Evolutionary conservation across 2,113 vertebrate genomes (phyloP).

Genomic region (Agelaius phoeniceus): DNA sequence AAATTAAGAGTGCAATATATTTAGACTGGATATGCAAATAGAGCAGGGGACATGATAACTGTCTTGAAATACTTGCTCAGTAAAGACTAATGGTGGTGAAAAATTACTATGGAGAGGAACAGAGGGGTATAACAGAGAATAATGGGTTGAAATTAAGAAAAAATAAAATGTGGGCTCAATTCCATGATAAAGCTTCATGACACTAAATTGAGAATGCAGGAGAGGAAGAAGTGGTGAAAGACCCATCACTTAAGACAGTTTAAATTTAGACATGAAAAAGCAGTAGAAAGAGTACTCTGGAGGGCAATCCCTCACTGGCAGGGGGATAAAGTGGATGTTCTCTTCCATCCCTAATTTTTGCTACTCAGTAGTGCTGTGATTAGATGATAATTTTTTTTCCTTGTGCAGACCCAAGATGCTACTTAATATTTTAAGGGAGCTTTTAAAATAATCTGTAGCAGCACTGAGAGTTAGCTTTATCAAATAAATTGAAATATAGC

Average conservation of each 20-base stretch:
- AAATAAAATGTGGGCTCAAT: conserved; percentile 11
- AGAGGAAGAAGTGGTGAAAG: neutral
- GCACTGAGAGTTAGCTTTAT: neutral
- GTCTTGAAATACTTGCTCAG: neutral
- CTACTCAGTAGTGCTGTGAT: neutral
- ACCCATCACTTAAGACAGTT: conserved; percentile 5
- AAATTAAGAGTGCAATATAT: neutral
- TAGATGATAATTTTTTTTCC: conserved; percentile 12
- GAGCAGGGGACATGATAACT: neutral
- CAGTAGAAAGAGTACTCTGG: conserved; percentile 2
- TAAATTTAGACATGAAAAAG: conserved; percentile 33
- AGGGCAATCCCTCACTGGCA: conserved; percentile 26
- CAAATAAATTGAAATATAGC: neutral
- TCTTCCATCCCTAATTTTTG: conserved; percentile 10
- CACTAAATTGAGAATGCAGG: neutral
- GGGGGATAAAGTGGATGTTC: neutral
- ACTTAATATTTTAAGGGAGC: conserved; percentile 11
- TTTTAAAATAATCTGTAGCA: conserved; percentile 46
- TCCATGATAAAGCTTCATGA: neutral
- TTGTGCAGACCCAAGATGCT: neutral
- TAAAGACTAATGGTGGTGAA: neutral
- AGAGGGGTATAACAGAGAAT: neutral
- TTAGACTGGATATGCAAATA: conserved; percentile 21
- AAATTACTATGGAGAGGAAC: neutral
- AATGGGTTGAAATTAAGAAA: conserved; percentile 48